phyloP scores from a whole-genome alignment of 2,888 invertebrate genomes.

The Apantesis nais region DNA sequence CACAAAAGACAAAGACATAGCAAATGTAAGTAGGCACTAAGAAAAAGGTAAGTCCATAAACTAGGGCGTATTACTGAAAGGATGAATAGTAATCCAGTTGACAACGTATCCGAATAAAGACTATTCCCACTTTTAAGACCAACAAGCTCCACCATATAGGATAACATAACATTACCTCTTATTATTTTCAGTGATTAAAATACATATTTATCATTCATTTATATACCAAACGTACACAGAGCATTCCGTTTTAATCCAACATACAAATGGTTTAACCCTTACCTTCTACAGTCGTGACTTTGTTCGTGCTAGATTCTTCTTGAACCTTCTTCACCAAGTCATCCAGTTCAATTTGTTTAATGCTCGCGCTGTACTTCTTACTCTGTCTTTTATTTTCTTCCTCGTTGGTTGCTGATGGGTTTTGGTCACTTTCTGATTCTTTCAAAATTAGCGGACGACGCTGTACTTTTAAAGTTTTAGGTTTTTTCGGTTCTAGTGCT shows the following conservation, averaged over 20 bases:
- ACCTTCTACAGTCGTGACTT: conserved; percentile 64
- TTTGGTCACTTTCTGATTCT: conserved; percentile 66
- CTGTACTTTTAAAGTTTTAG: conserved; percentile 61
- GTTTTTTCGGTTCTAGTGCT: conserved; percentile 53
- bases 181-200: not conserved
- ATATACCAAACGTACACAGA: not conserved
- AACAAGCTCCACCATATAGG: not conserved
- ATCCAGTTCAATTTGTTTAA: conserved; percentile 75
- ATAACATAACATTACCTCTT: not conserved
- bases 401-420: conserved; percentile 76
- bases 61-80: not conserved
- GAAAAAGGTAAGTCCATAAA: not conserved
- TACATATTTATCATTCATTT: not conserved
- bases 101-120: not conserved
- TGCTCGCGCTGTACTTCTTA: conserved; percentile 78
- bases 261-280: conserved; percentile 23
- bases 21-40: not conserved
- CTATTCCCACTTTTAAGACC: not conserved
- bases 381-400: conserved; percentile 78
- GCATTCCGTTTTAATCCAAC: not conserved
- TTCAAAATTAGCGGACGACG: conserved; percentile 74
- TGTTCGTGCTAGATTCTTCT: conserved; percentile 66
- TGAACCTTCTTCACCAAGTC: conserved; percentile 64
- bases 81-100: not conserved
- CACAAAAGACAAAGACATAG: not conserved